Evolutionary conservation across 1,140 invertebrate species (phyloP), one percentile per base, ranked within the genome.

Genomic region (Camponotus pennsylvanicus): DNA sequence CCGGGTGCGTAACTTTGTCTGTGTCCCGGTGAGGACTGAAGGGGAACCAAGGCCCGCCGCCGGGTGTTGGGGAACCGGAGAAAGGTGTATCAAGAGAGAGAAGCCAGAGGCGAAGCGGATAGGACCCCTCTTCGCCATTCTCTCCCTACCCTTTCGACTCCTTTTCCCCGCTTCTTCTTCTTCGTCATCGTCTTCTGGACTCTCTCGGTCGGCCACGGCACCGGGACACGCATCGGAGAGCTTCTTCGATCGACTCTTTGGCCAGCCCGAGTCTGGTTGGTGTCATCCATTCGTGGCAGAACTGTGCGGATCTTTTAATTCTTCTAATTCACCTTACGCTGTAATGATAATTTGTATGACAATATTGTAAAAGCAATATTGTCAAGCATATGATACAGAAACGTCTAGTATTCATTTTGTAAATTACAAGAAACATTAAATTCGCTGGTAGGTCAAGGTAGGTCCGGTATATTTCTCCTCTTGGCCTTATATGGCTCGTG

Each of bases 21-120:
- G 93, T 94, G 93, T 93, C 93, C 93, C 94, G 93, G 92, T 94
- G 92, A 92, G 93, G 93, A 94, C 93, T 94, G 92, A 94, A 90
- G 90, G 89, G 79, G 85, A 91, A 88, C 77, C 90, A 91, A 91
- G 88, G 82, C 87, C 89, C 83, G 86, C 88, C 79, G 88, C 79
- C 90, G 89, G 86, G 86, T 88, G 79, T 88, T 88, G 86, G 89
- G 92, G 93, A 93, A 92, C 93, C 88, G 93, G 94, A 95, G 94
- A 95, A 94, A 95, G 94, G 94, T 94, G 92, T 93, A 92, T 92
- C 91, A 90, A 87, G 89, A 91, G 91, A 92, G 90, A 86, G 89
- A 90, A 86, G 86, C 82, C 57, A 83, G 69, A 82, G 69, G 85
- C 66, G 67, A 90, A 87, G 79, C 82, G 76, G 71, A 61, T 90